Evolutionary conservation across 2,113 vertebrate genomes (phyloP), one percentile per base, ranked within the genome.

Genomic region (Protomyctophum bolini): DNA sequence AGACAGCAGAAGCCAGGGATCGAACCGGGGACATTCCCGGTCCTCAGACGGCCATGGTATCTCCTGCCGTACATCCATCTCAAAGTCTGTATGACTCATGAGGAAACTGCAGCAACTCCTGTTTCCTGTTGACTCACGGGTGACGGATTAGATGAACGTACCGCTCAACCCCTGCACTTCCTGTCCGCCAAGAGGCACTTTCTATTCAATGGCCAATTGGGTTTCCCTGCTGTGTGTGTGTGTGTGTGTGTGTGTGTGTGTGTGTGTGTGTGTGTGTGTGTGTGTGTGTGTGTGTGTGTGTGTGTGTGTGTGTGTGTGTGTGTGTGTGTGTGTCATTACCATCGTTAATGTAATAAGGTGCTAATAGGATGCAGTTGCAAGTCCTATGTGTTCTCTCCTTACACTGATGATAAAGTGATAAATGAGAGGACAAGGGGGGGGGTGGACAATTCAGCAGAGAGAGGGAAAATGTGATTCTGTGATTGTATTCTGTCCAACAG

Each of bases 381-480:
- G 21, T 21, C 21, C 21, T 21, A 21, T 21, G 14, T 10, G 47
- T 29, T 29, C 3, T 67, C 29, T 66, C 15, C 52, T 14, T 67
- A 7, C 56, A 61, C n/a, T 59, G 70, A 48, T 78, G 65, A 21
- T 11, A 66, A 2, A 6, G 21, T 58, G 15, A 28, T 21, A n/a
- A 7, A 58, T 21, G 56, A 29, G 14, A 15, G 33, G 10, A 74
- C 45, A 58, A 14, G 62, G 70, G 50, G 73, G 73, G 61, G 68
- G 72, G 14, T 9, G 57, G 48, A 41, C 21, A 14, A 7, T 12
- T 10, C 55, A 63, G 29, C n/a, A 66, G 12, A 28, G 29, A 54
- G 62, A 63, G 49, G 81, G 76, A 89, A 86, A 88, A 77, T 70
- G 66, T 82, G 73, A 86, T 77, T 82, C 50, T 79, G 86, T 82